phyloP scores from a whole-genome alignment of 23 tunicate species.

The Trididemnum clinides region DNA sequence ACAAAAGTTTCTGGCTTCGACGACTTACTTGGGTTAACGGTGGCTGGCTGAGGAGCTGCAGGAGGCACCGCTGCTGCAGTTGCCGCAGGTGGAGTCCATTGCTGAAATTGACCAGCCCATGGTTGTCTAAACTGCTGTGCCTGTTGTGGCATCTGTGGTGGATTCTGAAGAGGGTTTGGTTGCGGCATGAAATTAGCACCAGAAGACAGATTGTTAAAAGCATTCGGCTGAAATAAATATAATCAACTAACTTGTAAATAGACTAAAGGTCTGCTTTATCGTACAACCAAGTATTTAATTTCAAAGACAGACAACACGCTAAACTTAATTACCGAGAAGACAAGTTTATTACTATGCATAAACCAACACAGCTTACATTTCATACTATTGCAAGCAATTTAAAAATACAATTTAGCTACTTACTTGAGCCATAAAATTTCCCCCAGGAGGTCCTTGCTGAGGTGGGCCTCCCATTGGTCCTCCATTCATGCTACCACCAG shows the following conservation, averaged over 20 bases:
- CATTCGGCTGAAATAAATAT: constrained; percentile 21
- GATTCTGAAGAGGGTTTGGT: constrained; percentile 54
- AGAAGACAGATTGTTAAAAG: constrained; percentile 68
- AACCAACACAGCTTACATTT: too few species aligned
- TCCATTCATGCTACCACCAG: constrained; percentile 49
- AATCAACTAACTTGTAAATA: background rate
- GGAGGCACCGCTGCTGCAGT: constrained; percentile 21
- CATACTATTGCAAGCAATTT: too few species aligned
- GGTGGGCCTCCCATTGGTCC: constrained; percentile 59
- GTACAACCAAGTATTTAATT: too few species aligned
- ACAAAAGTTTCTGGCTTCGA: too few species aligned
- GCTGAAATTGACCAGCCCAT: constrained; percentile 67
- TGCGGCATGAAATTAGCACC: constrained; percentile 58
- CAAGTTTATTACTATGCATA: too few species aligned
- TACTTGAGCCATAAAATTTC: constrained; percentile 59
- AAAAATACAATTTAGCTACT: too few species aligned
- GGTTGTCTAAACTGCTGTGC: constrained; percentile 62
- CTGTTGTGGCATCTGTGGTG: constrained; percentile 65
- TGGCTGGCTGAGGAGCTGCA: constrained; percentile 57
- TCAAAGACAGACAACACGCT: too few species aligned
- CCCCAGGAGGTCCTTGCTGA: constrained; percentile 68
- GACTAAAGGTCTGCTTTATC: too few species aligned
- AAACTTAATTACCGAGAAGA: too few species aligned
- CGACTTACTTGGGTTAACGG: constrained; percentile 43
- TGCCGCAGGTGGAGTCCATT: constrained; percentile 54